Evolutionary conservation across 1,140 invertebrate species (phyloP).

Genomic region (Zaprionus tsacasi): DNA sequence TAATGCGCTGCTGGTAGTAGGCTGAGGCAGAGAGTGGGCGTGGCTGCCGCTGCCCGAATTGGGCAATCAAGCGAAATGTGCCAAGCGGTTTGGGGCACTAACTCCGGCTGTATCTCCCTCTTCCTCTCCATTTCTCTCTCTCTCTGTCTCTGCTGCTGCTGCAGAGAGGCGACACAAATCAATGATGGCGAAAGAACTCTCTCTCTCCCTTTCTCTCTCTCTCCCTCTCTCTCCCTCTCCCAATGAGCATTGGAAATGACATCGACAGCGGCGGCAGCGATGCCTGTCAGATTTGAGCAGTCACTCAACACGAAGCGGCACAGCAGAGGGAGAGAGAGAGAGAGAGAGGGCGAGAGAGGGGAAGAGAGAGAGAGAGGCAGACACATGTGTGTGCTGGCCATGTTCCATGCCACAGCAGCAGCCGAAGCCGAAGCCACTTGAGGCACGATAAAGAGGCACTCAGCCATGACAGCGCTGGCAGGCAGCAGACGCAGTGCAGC

Average conservation of each 20-base stretch:
- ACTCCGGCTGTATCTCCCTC: slow-evolving; percentile 11
- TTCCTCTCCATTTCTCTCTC: neutral
- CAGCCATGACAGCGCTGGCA: slow-evolving; percentile 51
- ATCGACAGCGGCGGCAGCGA: slow-evolving; percentile 22
- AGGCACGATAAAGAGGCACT: slow-evolving; percentile 66
- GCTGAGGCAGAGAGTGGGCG: slow-evolving; percentile 12
- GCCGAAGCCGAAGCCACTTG: slow-evolving; percentile 38
- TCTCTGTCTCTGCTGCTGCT: neutral
- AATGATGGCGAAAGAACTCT: slow-evolving; percentile 51
- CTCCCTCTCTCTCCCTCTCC: neutral
- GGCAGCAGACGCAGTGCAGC: slow-evolving; percentile 6
- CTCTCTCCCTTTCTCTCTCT: too few species aligned
- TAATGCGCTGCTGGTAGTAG: slow-evolving; percentile 55
- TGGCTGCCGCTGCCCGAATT: slow-evolving; percentile 57
- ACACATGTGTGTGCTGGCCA: slow-evolving; percentile 20
- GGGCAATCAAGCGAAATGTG: slow-evolving; percentile 76
- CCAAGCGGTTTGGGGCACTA: slow-evolving; percentile 49
- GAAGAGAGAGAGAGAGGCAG: neutral
- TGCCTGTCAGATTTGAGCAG: slow-evolving; percentile 70
- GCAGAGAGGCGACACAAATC: slow-evolving; percentile 48
- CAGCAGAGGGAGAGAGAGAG: slow-evolving; percentile 15
- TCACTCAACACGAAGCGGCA: slow-evolving; percentile 48
- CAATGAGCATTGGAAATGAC: slow-evolving; percentile 62
- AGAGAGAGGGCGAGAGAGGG: neutral
- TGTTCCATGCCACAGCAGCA: slow-evolving; percentile 5